These are phyloP conservation scores for Drepanosiphum platanoidis DNA, from an alignment of 2,888 invertebrate genomes.

Conservation along the genomic window DNA sequence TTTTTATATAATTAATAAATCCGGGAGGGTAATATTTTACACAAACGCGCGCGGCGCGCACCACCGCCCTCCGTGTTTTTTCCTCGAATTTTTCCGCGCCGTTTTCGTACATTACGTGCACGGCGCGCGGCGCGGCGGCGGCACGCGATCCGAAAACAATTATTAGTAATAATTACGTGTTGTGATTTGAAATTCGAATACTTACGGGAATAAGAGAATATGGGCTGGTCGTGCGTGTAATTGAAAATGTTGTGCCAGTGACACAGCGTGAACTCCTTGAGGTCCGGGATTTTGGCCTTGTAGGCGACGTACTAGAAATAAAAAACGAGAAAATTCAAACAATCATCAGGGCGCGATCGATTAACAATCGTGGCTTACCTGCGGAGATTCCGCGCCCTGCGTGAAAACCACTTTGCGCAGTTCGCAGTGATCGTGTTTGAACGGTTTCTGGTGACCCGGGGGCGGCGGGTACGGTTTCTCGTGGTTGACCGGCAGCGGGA, in stretches of 20 bases:
- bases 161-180: too few relatives aligned
- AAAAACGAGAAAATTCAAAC: conserved; percentile 38
- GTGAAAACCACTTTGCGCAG: conserved; percentile 77
- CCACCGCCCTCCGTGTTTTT: too few relatives aligned
- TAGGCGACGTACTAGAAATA: conserved; percentile 81
- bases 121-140: too few relatives aligned
- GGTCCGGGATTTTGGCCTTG: conserved; percentile 76
- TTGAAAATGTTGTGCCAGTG: conserved; percentile 86
- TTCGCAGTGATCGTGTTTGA: conserved; percentile 70
- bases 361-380: conserved; percentile 66
- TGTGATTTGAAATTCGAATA: too few relatives aligned
- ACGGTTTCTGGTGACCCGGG: not conserved
- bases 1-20: too few relatives aligned
- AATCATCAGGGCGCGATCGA: conserved; percentile 20
- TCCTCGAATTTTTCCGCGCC: too few relatives aligned
- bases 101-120: too few relatives aligned
- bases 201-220: conserved; percentile 85
- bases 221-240: conserved; percentile 82
- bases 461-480: not conserved
- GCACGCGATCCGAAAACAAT: too few relatives aligned
- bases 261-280: conserved; percentile 86
- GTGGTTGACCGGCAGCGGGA: too few relatives aligned
- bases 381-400: conserved; percentile 72
- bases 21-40: too few relatives aligned
- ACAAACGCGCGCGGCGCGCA: too few relatives aligned